phyloP scores from a whole-genome alignment of 2,113 vertebrate species.

The Urocitellus parryii region DNA sequence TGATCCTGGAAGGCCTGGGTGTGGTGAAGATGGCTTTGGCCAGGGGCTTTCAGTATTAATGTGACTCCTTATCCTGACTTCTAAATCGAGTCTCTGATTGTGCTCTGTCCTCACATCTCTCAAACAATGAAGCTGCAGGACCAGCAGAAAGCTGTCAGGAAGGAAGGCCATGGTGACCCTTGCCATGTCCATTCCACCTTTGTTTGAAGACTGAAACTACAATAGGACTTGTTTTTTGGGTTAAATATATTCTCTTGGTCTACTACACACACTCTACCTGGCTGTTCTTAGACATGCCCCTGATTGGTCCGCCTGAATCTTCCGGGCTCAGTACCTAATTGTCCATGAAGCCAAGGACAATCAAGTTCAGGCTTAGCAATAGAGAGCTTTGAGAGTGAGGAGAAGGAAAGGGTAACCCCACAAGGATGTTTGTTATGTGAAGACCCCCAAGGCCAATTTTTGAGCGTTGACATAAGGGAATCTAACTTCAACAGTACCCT shows the following conservation, averaged over 20 bases:
- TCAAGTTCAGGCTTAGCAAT: neutral
- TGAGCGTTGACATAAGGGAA: neutral
- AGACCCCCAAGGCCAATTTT: neutral
- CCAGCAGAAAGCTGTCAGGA: neutral
- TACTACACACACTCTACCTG: rapidly evolving
- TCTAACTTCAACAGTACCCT: neutral
- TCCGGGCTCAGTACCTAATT: neutral
- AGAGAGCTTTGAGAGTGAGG: neutral
- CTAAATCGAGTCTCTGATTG: neutral
- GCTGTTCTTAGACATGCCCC: neutral
- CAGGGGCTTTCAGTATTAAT: neutral
- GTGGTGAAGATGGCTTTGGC: neutral
- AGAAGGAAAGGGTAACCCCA: neutral
- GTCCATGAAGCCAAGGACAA: neutral
- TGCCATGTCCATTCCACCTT: neutral
- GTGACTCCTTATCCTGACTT: neutral
- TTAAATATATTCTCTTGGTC: neutral
- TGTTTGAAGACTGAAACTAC: neutral
- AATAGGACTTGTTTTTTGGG: neutral
- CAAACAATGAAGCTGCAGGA: neutral
- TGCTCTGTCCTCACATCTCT: neutral
- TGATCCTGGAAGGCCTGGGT: neutral
- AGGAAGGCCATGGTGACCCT: neutral
- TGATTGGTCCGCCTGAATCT: neutral
- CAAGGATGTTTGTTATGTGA: neutral